A percentile compares a stretch with the other conserved stretches of the same genome.
phyloP scores from a whole-genome alignment of 2,113 vertebrate genomes.

The Ammodytes dubius region DNA sequence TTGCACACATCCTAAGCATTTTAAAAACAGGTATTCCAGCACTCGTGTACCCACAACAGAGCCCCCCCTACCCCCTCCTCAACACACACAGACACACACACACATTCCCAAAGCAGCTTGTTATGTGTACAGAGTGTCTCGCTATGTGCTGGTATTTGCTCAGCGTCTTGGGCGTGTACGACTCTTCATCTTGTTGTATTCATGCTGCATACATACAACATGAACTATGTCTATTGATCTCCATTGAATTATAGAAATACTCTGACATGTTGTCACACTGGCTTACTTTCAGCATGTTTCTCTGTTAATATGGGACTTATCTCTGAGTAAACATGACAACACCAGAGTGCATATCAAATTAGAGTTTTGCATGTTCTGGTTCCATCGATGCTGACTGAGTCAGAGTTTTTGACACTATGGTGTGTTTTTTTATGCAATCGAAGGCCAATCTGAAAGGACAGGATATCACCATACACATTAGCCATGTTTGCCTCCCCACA shows the following conservation, averaged over 20 bases:
- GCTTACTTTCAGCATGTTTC: slow-evolving; percentile 34
- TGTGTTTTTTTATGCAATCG: not conserved
- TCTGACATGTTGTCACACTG: slow-evolving; percentile 14
- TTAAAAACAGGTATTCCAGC: slow-evolving; percentile 42
- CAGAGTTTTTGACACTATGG: not conserved
- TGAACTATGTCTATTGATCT: slow-evolving; percentile 20
- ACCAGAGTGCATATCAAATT: not conserved
- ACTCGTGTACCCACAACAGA: slow-evolving; percentile 8
- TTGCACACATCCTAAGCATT: slow-evolving; percentile 48
- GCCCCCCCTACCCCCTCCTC: not conserved
- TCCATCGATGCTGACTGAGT: not conserved
- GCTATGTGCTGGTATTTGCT: slow-evolving; percentile 31
- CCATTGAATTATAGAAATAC: slow-evolving; percentile 51
- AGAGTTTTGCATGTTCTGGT: not conserved
- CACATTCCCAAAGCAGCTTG: slow-evolving; percentile 3
- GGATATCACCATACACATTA: not conserved
- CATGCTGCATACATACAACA: slow-evolving; percentile 30
- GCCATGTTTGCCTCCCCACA: not conserved
- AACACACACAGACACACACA: slow-evolving; percentile 8
- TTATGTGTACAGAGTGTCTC: slow-evolving; percentile 20
- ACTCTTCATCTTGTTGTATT: slow-evolving; percentile 51
- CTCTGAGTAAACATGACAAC: not conserved
- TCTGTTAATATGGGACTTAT: slow-evolving; percentile 27
- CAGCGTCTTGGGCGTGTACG: not conserved
- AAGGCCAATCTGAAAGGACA: not conserved